Evolutionary conservation across 2,797 vertebrate genomes (phyloP).

Genomic region (Glossophaga mutica): DNA sequence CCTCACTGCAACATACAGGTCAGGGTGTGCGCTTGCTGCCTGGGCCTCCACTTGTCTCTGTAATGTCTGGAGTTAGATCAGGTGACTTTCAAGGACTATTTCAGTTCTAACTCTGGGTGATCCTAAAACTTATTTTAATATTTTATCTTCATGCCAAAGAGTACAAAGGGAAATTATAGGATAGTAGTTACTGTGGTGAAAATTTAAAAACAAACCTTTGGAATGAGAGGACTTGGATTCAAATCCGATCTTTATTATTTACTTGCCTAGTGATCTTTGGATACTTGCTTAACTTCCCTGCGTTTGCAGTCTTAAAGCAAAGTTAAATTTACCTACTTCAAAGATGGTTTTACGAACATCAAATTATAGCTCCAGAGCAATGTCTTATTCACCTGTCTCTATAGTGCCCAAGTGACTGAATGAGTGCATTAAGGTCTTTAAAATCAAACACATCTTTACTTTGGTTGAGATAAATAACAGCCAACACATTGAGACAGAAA

Average conservation of each 20-base stretch:
- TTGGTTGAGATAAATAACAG: background rate
- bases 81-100: background rate
- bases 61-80: background rate
- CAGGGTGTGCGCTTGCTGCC: background rate
- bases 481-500: background rate
- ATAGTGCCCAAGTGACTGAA: background rate
- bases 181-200: background rate
- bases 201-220: background rate
- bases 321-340: background rate
- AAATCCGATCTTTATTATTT: background rate
- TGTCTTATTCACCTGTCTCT: background rate
- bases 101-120: background rate
- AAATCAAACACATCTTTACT: background rate
- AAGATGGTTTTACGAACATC: background rate
- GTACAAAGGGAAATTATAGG: background rate
- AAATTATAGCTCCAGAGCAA: background rate
- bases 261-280: background rate
- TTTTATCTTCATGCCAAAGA: background rate
- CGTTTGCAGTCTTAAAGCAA: background rate
- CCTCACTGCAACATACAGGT: accelerated
- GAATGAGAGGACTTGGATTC: background rate
- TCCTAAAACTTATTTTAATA: background rate
- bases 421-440: background rate
- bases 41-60: background rate
- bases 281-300: background rate